phyloP scores from a whole-genome alignment of 1,140 invertebrate genomes.

The Ceratina calcarata region DNA sequence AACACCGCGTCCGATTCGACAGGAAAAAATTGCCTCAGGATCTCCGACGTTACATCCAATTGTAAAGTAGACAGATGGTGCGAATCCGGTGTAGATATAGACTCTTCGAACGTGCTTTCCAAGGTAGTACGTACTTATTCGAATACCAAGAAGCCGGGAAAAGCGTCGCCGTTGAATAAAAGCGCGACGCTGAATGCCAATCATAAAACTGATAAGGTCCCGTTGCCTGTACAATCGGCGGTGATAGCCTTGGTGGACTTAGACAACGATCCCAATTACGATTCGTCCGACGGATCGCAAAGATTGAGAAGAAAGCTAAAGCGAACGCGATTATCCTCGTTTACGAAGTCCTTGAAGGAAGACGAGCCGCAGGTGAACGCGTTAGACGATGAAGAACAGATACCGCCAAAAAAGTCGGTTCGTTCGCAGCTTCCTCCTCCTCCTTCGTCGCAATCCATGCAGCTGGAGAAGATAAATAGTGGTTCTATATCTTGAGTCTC shows the following conservation, averaged over 20 bases:
- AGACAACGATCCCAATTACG: constrained; percentile 58
- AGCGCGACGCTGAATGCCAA: constrained; percentile 12
- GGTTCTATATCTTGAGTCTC: constrained; percentile 58
- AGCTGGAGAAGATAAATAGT: constrained; percentile 45
- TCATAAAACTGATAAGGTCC: constrained; percentile 17
- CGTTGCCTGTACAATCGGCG: constrained; percentile 25
- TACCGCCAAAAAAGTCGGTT: constrained; percentile 58
- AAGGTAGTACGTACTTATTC: constrained; percentile 37
- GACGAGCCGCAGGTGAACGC: constrained; percentile 51
- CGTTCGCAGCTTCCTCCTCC: constrained; percentile 51
- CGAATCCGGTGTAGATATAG: constrained; percentile 9
- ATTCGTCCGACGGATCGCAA: constrained; percentile 29
- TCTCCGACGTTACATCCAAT: constrained; percentile 31
- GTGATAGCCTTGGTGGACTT: constrained; percentile 54
- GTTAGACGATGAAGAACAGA: constrained; percentile 62
- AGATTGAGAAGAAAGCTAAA: constrained; percentile 56
- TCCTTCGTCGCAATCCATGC: constrained; percentile 28
- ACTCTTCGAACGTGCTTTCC: constrained; percentile 12
- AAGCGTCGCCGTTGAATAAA: constrained; percentile 2
- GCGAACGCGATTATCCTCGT: constrained; percentile 38
- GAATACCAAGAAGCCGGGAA: constrained; percentile 24
- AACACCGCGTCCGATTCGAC: background rate
- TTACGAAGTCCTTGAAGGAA: constrained; percentile 36
- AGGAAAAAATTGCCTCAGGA: constrained; percentile 30
- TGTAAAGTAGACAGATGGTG: constrained; percentile 37